Evolutionary conservation across 2,888 invertebrate species (phyloP).

Genomic region (Hartigia nigra): DNA sequence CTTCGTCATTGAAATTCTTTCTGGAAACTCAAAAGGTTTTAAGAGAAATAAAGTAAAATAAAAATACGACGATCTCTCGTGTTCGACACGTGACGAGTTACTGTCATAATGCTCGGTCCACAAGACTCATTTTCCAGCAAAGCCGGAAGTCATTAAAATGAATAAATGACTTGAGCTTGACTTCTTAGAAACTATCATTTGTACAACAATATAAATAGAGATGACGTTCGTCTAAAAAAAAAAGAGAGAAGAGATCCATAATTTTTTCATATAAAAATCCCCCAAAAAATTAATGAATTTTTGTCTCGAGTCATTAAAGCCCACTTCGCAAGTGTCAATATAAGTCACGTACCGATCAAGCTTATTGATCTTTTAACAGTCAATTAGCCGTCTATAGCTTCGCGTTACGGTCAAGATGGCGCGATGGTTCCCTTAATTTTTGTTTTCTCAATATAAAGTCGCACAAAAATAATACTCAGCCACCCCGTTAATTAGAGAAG

Average conservation of each 20-base stretch:
- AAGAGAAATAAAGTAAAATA: not conserved
- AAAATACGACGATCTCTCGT: not conserved
- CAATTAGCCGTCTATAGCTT: not conserved
- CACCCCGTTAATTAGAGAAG: slow-evolving; percentile 19
- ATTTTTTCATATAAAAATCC: not conserved
- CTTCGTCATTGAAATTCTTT: not conserved
- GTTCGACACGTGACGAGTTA: not conserved
- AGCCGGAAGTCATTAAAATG: not conserved
- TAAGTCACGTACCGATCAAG: not conserved
- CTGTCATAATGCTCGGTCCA: not conserved
- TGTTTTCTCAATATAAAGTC: not conserved
- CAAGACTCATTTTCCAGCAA: not conserved
- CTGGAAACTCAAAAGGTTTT: not conserved
- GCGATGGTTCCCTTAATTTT: not conserved
- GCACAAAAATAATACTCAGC: slow-evolving; percentile 16
- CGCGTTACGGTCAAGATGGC: not conserved
- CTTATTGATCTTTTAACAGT: not conserved
- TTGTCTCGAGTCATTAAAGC: not conserved
- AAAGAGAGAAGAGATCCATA: too few species aligned
- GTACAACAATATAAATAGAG: not conserved
- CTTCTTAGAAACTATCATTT: not conserved
- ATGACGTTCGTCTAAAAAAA: not conserved
- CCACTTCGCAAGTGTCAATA: not conserved
- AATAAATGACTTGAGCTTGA: not conserved
- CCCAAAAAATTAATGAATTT: not conserved